phyloP scores from a whole-genome alignment of 2,113 vertebrate species.

The Pardalotus punctatus region DNA sequence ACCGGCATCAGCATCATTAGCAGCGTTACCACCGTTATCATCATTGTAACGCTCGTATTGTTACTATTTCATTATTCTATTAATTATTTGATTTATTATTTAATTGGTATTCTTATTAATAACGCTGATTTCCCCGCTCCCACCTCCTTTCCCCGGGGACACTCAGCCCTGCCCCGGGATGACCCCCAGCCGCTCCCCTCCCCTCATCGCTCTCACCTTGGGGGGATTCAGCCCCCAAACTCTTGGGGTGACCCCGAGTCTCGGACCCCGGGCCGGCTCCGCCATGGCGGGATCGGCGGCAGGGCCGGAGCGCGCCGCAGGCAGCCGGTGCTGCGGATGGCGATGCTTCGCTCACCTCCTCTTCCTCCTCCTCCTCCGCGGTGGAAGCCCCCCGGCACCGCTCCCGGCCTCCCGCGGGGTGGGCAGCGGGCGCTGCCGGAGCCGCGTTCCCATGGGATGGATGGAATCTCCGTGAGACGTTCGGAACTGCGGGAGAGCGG shows the following conservation, averaged over 20 bases:
- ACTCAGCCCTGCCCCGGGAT: neutral
- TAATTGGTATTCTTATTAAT: neutral
- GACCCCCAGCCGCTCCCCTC: neutral
- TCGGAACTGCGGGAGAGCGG: neutral
- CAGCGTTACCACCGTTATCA: neutral
- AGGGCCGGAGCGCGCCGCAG: neutral
- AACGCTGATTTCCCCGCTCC: neutral
- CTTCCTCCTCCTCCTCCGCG: neutral
- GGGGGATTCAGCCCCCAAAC: neutral
- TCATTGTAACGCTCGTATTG: no score
- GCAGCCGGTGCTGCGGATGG: neutral
- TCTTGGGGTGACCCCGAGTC: neutral
- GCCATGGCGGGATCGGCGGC: neutral
- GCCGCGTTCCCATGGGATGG: neutral
- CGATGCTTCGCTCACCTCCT: neutral
- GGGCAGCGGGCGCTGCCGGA: neutral
- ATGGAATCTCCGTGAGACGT: neutral
- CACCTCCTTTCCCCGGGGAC: neutral
- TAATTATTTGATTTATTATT: neutral
- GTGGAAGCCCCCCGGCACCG: neutral
- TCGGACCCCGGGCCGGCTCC: neutral
- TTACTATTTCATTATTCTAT: neutral
- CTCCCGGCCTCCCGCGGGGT: neutral
- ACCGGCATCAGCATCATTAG: accelerated
- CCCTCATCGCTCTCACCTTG: neutral